A percentile compares a stretch with the other conserved stretches of the same genome.
These are phyloP conservation scores for Molanna angustata DNA, from an alignment of 2,888 invertebrate genomes.

Conservation along the genomic window DNA sequence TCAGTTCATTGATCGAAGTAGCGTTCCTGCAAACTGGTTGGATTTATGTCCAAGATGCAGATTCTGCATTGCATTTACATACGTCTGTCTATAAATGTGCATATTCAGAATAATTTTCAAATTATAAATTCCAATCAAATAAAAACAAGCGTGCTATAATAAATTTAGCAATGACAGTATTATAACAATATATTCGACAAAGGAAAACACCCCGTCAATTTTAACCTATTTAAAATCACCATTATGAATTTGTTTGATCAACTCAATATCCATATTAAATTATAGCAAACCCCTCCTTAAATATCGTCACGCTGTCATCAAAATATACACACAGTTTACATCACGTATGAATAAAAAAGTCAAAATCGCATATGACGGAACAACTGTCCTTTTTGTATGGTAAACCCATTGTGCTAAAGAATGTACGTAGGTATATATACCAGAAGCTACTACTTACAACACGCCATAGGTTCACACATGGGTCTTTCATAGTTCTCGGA, in stretches of 20 bases:
- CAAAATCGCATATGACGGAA: slow-evolving; percentile 15
- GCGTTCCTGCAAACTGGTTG: neutral
- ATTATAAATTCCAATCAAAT: neutral
- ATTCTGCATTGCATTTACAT: too few species aligned
- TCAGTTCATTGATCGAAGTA: neutral
- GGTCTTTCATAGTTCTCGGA: slow-evolving; percentile 8
- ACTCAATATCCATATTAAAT: slow-evolving; percentile 24
- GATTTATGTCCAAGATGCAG: too few species aligned
- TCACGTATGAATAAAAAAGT: slow-evolving; percentile 10
- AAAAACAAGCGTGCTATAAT: neutral
- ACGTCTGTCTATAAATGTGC: too few species aligned
- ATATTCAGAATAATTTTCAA: too few species aligned
- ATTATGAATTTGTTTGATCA: slow-evolving; percentile 25
- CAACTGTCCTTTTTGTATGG: slow-evolving; percentile 19
- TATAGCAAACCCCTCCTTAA: slow-evolving; percentile 5
- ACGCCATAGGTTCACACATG: too few species aligned
- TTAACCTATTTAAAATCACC: slow-evolving; percentile 17
- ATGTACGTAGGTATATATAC: neutral
- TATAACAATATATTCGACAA: neutral
- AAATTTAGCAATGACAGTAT: neutral
- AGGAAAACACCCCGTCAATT: neutral
- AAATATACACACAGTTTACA: slow-evolving; percentile 4
- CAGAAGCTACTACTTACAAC: neutral
- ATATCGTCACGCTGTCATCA: slow-evolving; percentile 6
- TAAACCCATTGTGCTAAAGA: neutral